Conservation (phyloP, 2,888 invertebrate genomes). For the Macrophya annulata region DNA sequence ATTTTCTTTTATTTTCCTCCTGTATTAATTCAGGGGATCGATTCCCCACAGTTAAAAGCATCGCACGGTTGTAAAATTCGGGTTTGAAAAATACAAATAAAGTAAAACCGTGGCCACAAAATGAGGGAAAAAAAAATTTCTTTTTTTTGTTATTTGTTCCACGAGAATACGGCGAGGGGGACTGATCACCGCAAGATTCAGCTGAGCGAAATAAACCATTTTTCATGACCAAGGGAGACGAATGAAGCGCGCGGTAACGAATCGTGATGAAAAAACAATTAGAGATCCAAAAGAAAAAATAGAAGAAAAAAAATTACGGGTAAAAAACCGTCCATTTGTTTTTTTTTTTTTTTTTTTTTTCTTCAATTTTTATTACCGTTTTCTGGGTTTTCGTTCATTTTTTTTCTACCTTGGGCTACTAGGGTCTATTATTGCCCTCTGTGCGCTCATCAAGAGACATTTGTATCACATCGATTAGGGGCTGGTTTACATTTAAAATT, state of each 20-base stretch:
- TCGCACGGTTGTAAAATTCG: neutral
- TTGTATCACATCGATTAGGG: too few relatives aligned
- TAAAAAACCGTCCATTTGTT: neutral
- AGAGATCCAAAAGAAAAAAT: conserved; percentile 51
- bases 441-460: too few relatives aligned
- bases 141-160: neutral
- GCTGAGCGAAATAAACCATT: conserved; percentile 59
- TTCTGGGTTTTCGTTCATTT: neutral
- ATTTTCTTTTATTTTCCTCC: neutral
- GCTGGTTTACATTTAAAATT: too few relatives aligned
- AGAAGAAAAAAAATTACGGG: neutral
- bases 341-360: neutral
- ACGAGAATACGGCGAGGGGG: neutral
- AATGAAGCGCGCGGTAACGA: conserved; percentile 60
- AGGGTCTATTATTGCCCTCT: too few relatives aligned
- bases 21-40: neutral
- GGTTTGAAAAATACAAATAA: neutral
- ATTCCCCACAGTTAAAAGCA: neutral
- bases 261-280: conserved; percentile 56
- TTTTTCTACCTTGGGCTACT: neutral
- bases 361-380: neutral
- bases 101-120: neutral
- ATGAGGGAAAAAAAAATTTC: neutral
- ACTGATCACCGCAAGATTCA: conserved; percentile 36
- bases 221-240: conserved; percentile 53